These are phyloP conservation scores for Lophius americanus DNA, from an alignment of 2,797 vertebrate species.

Conservation along the genomic window DNA sequence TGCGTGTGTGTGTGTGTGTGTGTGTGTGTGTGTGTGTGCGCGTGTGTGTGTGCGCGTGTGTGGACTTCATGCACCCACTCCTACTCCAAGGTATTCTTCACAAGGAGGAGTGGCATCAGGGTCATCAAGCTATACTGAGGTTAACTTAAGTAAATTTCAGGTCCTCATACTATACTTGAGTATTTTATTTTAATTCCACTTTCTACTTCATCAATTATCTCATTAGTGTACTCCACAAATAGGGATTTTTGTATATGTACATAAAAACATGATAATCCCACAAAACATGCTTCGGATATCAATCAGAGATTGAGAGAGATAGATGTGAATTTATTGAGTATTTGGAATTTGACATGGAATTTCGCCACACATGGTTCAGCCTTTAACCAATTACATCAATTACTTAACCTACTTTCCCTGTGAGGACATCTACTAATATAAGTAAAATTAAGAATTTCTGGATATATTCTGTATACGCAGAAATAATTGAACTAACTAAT, in stretches of 20 bases:
- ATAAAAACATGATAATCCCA: no score
- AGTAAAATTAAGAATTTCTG: no score
- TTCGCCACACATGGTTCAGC: no score
- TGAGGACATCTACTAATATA: no score
- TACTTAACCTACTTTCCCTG: no score
- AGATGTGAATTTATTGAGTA: no score
- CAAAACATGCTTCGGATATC: no score
- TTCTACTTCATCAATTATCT: not conserved
- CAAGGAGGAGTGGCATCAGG: constrained; percentile 14
- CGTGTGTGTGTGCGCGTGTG: constrained; percentile 27
- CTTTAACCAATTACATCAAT: no score
- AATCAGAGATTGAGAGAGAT: no score
- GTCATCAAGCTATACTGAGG: not conserved
- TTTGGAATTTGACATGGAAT: no score
- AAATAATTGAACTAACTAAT: no score
- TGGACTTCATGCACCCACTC: constrained; percentile 38
- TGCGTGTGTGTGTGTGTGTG: constrained; percentile 30
- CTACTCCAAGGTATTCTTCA: constrained; percentile 20
- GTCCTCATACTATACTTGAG: not conserved
- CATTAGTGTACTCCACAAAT: not conserved
- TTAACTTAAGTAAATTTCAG: not conserved
- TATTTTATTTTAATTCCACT: not conserved
- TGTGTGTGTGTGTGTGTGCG: constrained; percentile 26
- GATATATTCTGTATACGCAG: not conserved
- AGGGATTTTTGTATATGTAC: no score